Percentiles rank a stretch among this genome's conserved stretches.
These are phyloP conservation scores for Solea senegalensis DNA, from an alignment of 2,113 vertebrate species.

Conservation along the genomic window DNA sequence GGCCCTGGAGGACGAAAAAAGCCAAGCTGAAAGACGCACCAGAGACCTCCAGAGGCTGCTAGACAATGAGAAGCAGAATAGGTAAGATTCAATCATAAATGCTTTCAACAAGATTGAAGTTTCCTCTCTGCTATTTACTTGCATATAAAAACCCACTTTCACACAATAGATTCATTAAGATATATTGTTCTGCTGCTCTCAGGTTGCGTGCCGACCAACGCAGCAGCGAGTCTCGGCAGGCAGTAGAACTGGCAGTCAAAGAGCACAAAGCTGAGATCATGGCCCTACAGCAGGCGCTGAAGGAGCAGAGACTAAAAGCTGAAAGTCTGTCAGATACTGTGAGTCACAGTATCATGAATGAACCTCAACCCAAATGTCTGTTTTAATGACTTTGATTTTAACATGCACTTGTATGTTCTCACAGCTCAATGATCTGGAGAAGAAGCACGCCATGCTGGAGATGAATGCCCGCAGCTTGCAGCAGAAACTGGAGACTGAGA, in stretches of 20 bases:
- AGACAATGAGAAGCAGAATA: conserved; percentile 97
- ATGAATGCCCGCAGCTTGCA: conserved; percentile 98
- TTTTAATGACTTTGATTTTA: not conserved
- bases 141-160: not conserved
- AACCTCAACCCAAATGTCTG: not conserved
- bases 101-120: not conserved
- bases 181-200: conserved; percentile 1
- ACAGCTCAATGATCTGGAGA: conserved; percentile 97
- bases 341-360: conserved; percentile 54
- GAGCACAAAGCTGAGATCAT: conserved; percentile 98
- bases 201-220: conserved; percentile 96
- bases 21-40: conserved; percentile 93
- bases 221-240: conserved; percentile 95
- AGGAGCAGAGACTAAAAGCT: conserved; percentile 97
- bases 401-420: conserved; percentile 15
- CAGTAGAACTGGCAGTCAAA: conserved; percentile 95
- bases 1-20: conserved; percentile 95
- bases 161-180: not conserved
- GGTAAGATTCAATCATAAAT: conserved; percentile 71
- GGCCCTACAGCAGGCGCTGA: conserved; percentile 94
- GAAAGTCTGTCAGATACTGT: conserved; percentile 98
- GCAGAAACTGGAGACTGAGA: conserved; percentile 97
- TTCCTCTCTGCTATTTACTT: not conserved
- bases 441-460: conserved; percentile 98
- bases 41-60: conserved; percentile 94